Base-by-base conservation (phyloP, 2,888 invertebrate genomes). In the Eilema depressum region DNA sequence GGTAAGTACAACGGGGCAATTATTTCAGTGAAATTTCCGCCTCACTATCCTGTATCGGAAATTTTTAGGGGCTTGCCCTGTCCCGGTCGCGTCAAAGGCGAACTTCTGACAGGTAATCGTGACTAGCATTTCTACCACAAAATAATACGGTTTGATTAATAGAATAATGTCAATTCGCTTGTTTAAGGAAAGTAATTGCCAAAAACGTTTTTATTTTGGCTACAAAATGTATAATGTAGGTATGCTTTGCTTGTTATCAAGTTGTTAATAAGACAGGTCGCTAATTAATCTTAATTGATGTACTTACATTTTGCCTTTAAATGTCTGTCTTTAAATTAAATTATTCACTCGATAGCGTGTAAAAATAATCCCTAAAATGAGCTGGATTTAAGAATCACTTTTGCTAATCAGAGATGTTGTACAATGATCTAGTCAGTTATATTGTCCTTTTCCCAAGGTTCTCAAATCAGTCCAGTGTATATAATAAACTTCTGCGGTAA, bases 21-120 rank as follows among this genome's bases (percentile, higher is more conserved):
- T 90, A 92, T 89, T 89, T 84, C 86, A 84, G 85, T 87, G 87
- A 90, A 91, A 92, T 93, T 92, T 94, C 94, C 94, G 91, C 76
- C 80, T 81, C 84, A 82, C 78, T 85, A 86, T 84, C 82, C 82
- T 79, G 78, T 86, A 88, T 90, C 87, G 89, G 88, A 88, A 86
- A 86, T 90, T 88, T 88, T 88, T 87, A 92, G 90, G 28, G 91
- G 92, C 85, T 92, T 88, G 91, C 86, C 88, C 71, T 79, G 80
- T 82, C 81, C 78, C 82, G 74, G 79, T 75, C 76, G 77, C 77
- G 75, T 80, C 74, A 73, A 81, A 65, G 74, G 78, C 79, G 77
- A 83, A 79, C 71, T 83, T 86, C 73, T 84, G 74, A 80, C 76
- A 78, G 75, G 77, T 82, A 80, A 84, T 80, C 81, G 73, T 85